phyloP scores from a whole-genome alignment of 2,888 invertebrate genomes.

The Petrolisthes manimaculis region DNA sequence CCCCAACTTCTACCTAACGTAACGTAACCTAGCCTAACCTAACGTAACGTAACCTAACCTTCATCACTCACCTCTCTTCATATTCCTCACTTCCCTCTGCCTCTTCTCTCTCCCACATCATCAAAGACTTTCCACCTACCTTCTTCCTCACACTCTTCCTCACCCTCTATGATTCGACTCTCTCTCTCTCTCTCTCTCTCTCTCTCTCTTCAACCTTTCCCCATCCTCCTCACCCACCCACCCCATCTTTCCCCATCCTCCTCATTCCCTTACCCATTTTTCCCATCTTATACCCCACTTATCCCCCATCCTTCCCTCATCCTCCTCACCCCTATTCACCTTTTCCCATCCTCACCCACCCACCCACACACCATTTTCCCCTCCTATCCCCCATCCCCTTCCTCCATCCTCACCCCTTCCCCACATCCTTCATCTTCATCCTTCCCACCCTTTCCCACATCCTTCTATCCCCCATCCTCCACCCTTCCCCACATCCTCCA shows the following conservation, averaged over 20 bases:
- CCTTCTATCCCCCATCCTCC: background rate
- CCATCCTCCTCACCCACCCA: background rate
- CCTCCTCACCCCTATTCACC: background rate
- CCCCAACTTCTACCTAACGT: too few relatives aligned
- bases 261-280: background rate
- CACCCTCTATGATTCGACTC: too few relatives aligned
- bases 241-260: background rate
- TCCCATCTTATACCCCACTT: too few relatives aligned
- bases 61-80: too few relatives aligned
- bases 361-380: background rate
- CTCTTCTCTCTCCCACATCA: too few relatives aligned
- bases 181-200: background rate
- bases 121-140: too few relatives aligned
- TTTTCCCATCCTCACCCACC: background rate
- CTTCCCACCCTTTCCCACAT: background rate
- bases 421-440: background rate
- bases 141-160: too few relatives aligned
- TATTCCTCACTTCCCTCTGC: too few relatives aligned
- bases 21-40: too few relatives aligned
- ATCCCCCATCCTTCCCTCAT: background rate
- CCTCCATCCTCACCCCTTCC: background rate
- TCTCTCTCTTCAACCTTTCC: background rate
- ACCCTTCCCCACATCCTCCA: background rate
- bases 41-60: too few relatives aligned
- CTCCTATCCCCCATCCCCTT: background rate